Evolutionary conservation across 2,113 vertebrate species (phyloP).

Genomic region (Tupaia chinensis): DNA sequence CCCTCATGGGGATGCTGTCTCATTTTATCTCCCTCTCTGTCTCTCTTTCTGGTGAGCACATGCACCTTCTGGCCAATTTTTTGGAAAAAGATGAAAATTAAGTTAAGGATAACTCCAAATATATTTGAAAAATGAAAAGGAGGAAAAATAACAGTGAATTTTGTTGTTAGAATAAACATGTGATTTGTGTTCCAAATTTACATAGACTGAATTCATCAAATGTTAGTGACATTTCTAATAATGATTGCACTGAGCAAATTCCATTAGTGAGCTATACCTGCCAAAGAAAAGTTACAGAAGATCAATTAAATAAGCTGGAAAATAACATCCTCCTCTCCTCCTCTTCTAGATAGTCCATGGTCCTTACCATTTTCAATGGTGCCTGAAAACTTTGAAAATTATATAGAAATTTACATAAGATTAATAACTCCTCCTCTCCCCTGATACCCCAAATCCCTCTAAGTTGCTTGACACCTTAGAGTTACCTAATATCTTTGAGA

Average conservation of each 20-base stretch:
- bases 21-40: too few species aligned
- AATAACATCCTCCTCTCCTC: conserved; percentile 70
- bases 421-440: conserved; percentile 38
- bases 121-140: neutral
- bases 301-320: conserved; percentile 86
- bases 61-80: too few species aligned
- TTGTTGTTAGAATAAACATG: conserved; percentile 75
- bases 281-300: conserved; percentile 80
- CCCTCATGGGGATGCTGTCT: too few species aligned
- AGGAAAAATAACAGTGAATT: conserved; percentile 71
- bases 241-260: conserved; percentile 78
- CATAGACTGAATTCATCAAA: conserved; percentile 85
- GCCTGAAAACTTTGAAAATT: conserved; percentile 44
- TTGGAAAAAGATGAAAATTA: neutral
- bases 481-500: conserved; percentile 73
- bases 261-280: conserved; percentile 79
- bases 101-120: neutral
- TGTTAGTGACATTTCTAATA: conserved; percentile 84
- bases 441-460: conserved; percentile 52
- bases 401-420: conserved; percentile 56
- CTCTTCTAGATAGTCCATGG: conserved; percentile 43
- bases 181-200: conserved; percentile 79
- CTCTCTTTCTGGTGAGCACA: too few species aligned
- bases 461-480: conserved; percentile 73
- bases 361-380: neutral